Evolutionary conservation across 2,888 invertebrate genomes (phyloP), one percentile per base, ranked within the genome.

Genomic region (Ramazzottius varieornatus): DNA sequence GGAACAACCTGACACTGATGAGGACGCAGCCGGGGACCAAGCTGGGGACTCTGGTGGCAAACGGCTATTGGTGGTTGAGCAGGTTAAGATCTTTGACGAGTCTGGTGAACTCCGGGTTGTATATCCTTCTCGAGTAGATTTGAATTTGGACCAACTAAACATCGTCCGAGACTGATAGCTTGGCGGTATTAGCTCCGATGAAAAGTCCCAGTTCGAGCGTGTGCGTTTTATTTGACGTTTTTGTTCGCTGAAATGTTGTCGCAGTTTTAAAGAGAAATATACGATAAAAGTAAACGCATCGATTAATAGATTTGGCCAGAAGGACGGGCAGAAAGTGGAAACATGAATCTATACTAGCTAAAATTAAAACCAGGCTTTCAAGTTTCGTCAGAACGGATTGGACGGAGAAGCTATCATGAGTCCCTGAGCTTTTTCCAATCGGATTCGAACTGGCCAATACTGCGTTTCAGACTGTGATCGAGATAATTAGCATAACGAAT

Each of bases 71-170:
- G 70, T 74, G 20, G 77, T 85, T 1, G 80, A 83, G 69, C 84
- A 87, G 80, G 83, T 87, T 0, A 83, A 82, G 75, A 79, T 85
- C 1, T 81, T 83, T 0, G 85, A 86, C 69, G 74, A 72, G 40
- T 82, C 83, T 68, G 84, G 84, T 8, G 82, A 82, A 68, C 76
- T 87, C 69, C 84, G 84, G 72, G 81, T 82, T n/a, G 81, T 87
- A 1, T 88, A 85, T 75, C 88, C 88, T 0, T 85, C 86, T 0
- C 79, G 85, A 70, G 81, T 81, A 0, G 88, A 88, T 75, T 80
- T 86, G 65, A 73, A 78, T 1, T 81, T 78, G 69, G 81, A 82
- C 13, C 68, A 67, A 2, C 66, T 71, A 29, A 65, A 65, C 32
- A 66, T 71, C 2, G 63, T 67, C 1, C 46, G 68, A n/a, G 32